Evolutionary conservation across 1,140 invertebrate genomes (phyloP).

Genomic region (Atta texana): DNA sequence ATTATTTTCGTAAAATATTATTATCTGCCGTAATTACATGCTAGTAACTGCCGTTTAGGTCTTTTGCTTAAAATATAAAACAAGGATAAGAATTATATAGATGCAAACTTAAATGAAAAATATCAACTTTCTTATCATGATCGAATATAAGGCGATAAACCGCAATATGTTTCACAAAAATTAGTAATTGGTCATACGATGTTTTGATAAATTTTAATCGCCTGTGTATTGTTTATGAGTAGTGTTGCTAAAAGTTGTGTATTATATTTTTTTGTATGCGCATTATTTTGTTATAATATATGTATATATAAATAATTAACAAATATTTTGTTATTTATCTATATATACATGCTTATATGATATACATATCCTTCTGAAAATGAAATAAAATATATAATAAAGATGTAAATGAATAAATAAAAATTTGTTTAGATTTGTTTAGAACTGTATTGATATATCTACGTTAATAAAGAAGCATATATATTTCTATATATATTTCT

Average conservation of each 20-base stretch:
- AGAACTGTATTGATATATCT: not conserved
- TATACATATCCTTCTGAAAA: constrained; percentile 44
- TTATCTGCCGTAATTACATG: constrained; percentile 54
- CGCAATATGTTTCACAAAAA: constrained; percentile 61
- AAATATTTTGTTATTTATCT: constrained; percentile 53
- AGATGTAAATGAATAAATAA: not conserved
- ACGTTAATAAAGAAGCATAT: not conserved
- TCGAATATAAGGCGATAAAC: constrained; percentile 66
- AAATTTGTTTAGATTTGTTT: constrained; percentile 1
- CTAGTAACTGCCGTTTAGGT: constrained; percentile 67
- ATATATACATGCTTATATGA: constrained; percentile 52
- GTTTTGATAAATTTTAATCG: constrained; percentile 9
- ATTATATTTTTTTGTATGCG: constrained; percentile 38
- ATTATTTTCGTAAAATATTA: constrained; percentile 23
- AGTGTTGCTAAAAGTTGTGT: constrained; percentile 24
- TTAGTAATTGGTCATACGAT: constrained; percentile 22
- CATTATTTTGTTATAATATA: not conserved
- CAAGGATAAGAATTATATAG: constrained; percentile 48
- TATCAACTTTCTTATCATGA: constrained; percentile 57
- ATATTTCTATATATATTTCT: not conserved
- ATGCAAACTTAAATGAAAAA: constrained; percentile 34
- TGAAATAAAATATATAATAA: not conserved
- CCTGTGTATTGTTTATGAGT: constrained; percentile 18
- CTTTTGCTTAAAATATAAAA: constrained; percentile 53
- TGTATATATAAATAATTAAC: constrained; percentile 1